Evolutionary conservation across 2,113 vertebrate genomes (phyloP), one percentile per base, ranked within the genome.

Genomic region (Chascanopsetta lugubris): DNA sequence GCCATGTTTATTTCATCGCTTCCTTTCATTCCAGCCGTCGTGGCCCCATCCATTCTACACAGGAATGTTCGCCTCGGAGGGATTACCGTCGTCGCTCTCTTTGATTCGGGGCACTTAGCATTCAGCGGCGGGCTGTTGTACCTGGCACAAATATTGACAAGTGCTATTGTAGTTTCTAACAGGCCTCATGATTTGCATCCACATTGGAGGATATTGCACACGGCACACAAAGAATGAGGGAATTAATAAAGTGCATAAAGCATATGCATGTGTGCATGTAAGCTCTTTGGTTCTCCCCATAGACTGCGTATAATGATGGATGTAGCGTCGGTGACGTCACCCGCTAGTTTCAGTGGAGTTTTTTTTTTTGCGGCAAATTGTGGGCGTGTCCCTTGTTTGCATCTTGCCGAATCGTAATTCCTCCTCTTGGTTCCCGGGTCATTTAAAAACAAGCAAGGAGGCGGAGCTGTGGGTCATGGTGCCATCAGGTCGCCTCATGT

Each of bases 1-100:
- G 82, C 77, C 79, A 75, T 87, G 87, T 89, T 89, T 86, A 85
- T 81, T 88, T 86, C 78, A 85, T 80, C 86, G 75, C 70, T 72
- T 72, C 50, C 56, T 63, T 78, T 77, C 71, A 69, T 65, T 65
- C 46, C 55, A 78, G 43, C 45, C 57, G 83, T 72, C 55, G 65
- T 25, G 49, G 43, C 49, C n/a, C 59, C 61, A 71, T 78, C 75
- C 47, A 77, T 87, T 84, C 58, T 77, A 63, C 17, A 50, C 48
- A 82, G 69, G 79, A 78, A 75, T 72, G 63, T 81, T 85, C 75
- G 66, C 74, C 75, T 86, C 66, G 78, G 66, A 90, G 81, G 72
- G 69, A 83, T 78, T 59, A 12, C 49, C 51, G 74, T 61, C 62
- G 77, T 79, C 85, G 74, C 58, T 84, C 64, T 65, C 65, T 84